A percentile compares a stretch with the other conserved stretches of the same genome.
Conservation (phyloP, 2,797 vertebrate species). For the Xenentodon cancila region DNA sequence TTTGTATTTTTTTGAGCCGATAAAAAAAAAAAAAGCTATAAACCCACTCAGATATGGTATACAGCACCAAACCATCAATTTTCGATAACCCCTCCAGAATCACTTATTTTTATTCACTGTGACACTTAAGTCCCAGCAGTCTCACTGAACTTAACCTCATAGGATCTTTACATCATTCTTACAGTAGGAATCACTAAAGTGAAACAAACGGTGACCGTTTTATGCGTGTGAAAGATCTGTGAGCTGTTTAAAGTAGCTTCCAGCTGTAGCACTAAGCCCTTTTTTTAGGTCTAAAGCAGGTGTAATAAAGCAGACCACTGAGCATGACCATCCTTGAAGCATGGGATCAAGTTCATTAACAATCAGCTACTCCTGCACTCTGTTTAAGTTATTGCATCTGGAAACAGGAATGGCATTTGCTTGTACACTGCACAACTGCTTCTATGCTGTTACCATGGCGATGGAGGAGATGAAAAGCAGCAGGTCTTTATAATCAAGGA, state of each 20-base stretch:
- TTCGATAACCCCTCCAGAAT: conserved; percentile 38
- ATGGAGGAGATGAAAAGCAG: conserved; percentile 23
- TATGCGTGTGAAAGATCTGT: conserved; percentile 34
- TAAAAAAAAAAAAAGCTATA: conserved; percentile 43
- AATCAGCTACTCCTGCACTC: conserved; percentile 45
- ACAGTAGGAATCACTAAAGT: conserved; percentile 44
- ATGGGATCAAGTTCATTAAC: conserved; percentile 57
- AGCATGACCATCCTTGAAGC: conserved; percentile 56
- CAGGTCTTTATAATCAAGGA: conserved; percentile 28
- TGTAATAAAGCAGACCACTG: conserved; percentile 62
- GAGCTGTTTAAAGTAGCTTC: conserved; percentile 58
- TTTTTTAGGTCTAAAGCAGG: conserved; percentile 65
- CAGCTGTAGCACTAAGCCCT: conserved; percentile 46
- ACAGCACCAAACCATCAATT: conserved; percentile 46
- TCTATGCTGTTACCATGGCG: conserved; percentile 47
- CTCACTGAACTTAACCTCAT: conserved; percentile 46
- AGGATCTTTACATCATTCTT: conserved; percentile 50
- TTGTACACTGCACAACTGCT: conserved; percentile 21
- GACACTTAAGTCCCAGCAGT: conserved; percentile 29
- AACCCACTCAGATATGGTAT: conserved; percentile 19
- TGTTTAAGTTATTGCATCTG: conserved; percentile 36
- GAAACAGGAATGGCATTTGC: conserved; percentile 10
- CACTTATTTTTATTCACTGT: conserved; percentile 45
- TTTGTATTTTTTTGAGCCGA: conserved; percentile 34
- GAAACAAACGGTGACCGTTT: conserved; percentile 58